Base-by-base conservation (phyloP, 2,113 vertebrate genomes). In the Cebus imitator region DNA sequence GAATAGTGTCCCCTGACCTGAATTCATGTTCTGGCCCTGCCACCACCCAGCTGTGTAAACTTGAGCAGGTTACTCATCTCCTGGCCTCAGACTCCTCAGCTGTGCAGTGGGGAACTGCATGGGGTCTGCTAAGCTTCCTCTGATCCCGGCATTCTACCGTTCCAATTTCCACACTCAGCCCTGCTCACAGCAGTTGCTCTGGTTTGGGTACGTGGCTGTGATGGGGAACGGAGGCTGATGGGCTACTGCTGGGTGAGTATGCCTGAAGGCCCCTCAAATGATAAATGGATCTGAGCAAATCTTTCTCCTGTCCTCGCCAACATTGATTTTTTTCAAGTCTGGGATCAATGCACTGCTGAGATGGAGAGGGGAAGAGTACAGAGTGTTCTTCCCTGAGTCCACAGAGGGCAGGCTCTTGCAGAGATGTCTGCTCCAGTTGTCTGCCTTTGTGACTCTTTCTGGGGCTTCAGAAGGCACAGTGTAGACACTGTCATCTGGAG, bases 241-340 rank as follows among this genome's bases (percentile, higher is more conserved):
- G 23, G 57, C 66, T n/a, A 23, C 32, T 58, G 45, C 79, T 91
- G 73, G 23, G 88, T 43, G 87, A 75, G 2, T 68, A 17, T 58
- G 16, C 95, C 40, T 95, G 75, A 90, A 93, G 78, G 30, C 18
- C 86, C 43, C 58, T 86, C 82, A 9, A 61, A 73, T 58, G 87
- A 94, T 86, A 91, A 96, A 94, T 9, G 18, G 14, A 84, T 91
- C 58, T 23, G 66, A 64, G 48, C 23, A 91, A 72, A 86, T 61
- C 86, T 92, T 97, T 66, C 88, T 96, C 48, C 61, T 55, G 64
- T 75, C 68, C 45, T 95, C 2, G 14, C 48, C 40, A 57, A 48
- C 80, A 96, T 84, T 95, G 97, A 97, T 95, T 96, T 97, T 97
- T 97, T 89, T 79, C 86, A 94, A 91, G n/a, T 37, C n/a, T 57